phyloP scores from a whole-genome alignment of 2,797 vertebrate genomes.

The Chelonia mydas region DNA sequence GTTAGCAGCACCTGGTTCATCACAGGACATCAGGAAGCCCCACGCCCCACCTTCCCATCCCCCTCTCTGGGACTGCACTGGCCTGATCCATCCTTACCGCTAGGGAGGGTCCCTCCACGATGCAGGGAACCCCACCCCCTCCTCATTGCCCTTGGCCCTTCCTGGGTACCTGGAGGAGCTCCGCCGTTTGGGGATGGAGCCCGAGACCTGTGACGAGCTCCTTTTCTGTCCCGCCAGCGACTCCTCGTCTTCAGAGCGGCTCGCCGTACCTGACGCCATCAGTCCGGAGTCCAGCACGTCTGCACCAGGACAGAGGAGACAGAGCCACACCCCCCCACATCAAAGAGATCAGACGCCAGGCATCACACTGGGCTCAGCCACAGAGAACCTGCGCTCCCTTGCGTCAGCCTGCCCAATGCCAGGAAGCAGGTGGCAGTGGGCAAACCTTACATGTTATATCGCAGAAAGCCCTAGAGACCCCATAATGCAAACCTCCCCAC shows the following conservation, averaged over 20 bases:
- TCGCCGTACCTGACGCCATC: slow-evolving; percentile 86
- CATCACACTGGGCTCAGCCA: no score
- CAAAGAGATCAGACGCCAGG: no score
- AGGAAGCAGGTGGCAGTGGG: not conserved
- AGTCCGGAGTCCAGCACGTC: slow-evolving; percentile 79
- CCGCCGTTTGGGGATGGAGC: slow-evolving; percentile 91
- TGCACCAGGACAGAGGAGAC: not conserved
- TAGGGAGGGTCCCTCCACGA: not conserved
- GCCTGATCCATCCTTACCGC: not conserved
- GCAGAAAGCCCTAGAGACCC: no score
- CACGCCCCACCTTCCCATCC: not conserved
- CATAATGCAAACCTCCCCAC: no score
- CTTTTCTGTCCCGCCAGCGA: slow-evolving; percentile 88
- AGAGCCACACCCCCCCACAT: not conserved
- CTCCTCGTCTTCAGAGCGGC: slow-evolving; percentile 94
- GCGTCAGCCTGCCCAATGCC: not conserved
- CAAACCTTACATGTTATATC: not conserved
- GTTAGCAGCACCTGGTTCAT: not conserved
- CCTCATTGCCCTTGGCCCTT: not conserved
- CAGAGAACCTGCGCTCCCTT: not conserved
- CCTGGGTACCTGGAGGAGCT: slow-evolving; percentile 94
- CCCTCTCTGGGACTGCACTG: not conserved
- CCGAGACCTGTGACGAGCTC: slow-evolving; percentile 87
- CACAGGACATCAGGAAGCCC: not conserved
- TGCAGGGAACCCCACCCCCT: not conserved